Evolutionary conservation across 2,888 invertebrate species (phyloP).

Genomic region (Zaprionus obscuricornis): DNA sequence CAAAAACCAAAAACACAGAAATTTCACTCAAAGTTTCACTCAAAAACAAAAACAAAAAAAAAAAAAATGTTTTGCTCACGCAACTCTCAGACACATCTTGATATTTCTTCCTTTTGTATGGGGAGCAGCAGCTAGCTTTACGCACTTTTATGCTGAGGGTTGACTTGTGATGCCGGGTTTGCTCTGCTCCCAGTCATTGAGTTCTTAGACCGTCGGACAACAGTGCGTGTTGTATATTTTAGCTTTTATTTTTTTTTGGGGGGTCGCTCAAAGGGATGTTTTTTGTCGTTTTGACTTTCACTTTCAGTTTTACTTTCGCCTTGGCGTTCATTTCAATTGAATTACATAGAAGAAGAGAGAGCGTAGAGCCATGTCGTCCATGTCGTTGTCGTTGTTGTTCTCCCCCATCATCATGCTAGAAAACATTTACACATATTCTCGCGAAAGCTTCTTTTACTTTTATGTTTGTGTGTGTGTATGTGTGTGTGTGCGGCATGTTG

Average conservation of each 20-base stretch:
- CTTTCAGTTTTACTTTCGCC: constrained; percentile 36
- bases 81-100: constrained; percentile 29
- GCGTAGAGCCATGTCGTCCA: no score
- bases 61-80: constrained; percentile 9
- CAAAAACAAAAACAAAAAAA: no score
- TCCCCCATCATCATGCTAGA: no score
- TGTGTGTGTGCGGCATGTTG: constrained; percentile 1
- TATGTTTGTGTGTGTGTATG: no score
- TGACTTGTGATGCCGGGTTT: constrained; percentile 51
- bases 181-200: constrained; percentile 12
- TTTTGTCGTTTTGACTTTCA: constrained; percentile 52
- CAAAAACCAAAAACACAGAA: constrained; percentile 13
- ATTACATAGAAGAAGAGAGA: constrained; percentile 55
- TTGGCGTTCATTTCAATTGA: constrained; percentile 63
- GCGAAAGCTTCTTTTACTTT: constrained; percentile 57
- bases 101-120: neutral
- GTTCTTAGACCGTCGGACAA: no score
- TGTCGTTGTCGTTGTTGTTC: no score
- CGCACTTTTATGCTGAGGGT: constrained; percentile 29
- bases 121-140: neutral
- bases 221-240: constrained; percentile 12
- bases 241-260: constrained; percentile 31
- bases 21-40: constrained; percentile 62
- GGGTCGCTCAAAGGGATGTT: constrained; percentile 60
- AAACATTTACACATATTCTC: no score